Base-by-base conservation (phyloP, 2,797 vertebrate species). In the Lepus townsendii region DNA sequence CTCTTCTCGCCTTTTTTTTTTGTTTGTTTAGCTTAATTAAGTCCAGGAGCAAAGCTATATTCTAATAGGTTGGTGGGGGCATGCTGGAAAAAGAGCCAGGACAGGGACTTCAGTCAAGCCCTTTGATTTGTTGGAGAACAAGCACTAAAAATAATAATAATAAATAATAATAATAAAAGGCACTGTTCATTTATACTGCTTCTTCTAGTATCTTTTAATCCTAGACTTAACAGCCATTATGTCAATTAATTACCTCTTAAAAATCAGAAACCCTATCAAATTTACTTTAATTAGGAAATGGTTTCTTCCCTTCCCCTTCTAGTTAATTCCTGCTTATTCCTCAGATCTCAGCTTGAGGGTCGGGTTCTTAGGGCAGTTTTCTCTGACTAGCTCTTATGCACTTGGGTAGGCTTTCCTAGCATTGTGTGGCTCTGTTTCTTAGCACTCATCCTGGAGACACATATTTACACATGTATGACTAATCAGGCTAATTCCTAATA, bases 1-100 rank as follows among this genome's bases (percentile, higher is more conserved):
- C 63, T 60, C 47, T 65, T 84, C 35, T 63, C 3, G 62, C 42
- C 35, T 42, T 72, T 50, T 19, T 68, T 57, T 57, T 17, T 57
- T 6, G 19, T 17, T 57, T 57, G 12, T 54, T 57, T 57, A 47
- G 62, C 42, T 92, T 79, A 83, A 88, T 82, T 90, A 88, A 77
- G 30, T 82, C 26, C 10, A 88, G 62, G n/a, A 82, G 27, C 73
- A 93, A 90, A 96, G 35, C 32, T 77, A 82, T 20, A 27, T 78
- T 77, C 26, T 73, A 76, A 76, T 5, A 57, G 19, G 5, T 4
- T 35, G 38, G 26, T 27, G 27, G 11, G 20, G 4, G 24, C 13
- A 10, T 3, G 14, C 42, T 60, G 50, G 65, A 91, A 62, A 69
- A 7, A 75, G 68, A 77, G 12, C 3, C 8, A 27, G 57, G 47